phyloP scores from a whole-genome alignment of 2,888 invertebrate genomes.

The Luperina testacea region DNA sequence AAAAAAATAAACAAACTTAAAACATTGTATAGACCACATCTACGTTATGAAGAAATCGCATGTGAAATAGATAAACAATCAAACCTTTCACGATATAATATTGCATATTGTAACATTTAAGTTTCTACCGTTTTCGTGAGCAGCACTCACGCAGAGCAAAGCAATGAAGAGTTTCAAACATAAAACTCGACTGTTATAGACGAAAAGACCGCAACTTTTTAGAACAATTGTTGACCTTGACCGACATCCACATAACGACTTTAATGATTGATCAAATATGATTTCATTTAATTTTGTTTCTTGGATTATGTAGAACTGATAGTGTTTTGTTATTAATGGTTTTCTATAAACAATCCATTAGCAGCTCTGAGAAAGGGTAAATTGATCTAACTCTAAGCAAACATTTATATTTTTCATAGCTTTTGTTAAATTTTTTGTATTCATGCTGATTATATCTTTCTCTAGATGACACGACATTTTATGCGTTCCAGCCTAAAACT shows the following conservation, averaged over 20 bases:
- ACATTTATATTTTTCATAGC: background rate
- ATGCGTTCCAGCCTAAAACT: slow-evolving; percentile 45
- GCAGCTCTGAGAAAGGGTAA: background rate
- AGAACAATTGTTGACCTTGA: slow-evolving; percentile 36
- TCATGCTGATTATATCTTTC: slow-evolving; percentile 29
- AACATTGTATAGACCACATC: background rate
- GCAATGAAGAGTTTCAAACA: background rate
- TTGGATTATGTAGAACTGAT: background rate
- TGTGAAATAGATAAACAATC: background rate
- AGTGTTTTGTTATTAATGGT: background rate
- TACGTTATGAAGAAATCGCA: background rate
- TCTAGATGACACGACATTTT: slow-evolving; percentile 44
- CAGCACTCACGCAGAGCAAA: background rate
- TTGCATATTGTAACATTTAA: background rate
- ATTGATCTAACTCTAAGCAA: background rate
- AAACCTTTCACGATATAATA: background rate
- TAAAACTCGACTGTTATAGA: background rate
- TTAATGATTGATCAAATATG: background rate
- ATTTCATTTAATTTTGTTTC: background rate
- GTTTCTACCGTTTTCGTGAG: background rate
- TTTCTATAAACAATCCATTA: slow-evolving; percentile 4
- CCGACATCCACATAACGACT: slow-evolving; percentile 17
- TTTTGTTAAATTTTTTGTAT: slow-evolving; percentile 11
- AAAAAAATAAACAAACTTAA: background rate
- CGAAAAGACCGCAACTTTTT: background rate